Evolutionary conservation across 1,140 invertebrate genomes (phyloP), one percentile per base, ranked within the genome.

Genomic region (Magallana angulata): DNA sequence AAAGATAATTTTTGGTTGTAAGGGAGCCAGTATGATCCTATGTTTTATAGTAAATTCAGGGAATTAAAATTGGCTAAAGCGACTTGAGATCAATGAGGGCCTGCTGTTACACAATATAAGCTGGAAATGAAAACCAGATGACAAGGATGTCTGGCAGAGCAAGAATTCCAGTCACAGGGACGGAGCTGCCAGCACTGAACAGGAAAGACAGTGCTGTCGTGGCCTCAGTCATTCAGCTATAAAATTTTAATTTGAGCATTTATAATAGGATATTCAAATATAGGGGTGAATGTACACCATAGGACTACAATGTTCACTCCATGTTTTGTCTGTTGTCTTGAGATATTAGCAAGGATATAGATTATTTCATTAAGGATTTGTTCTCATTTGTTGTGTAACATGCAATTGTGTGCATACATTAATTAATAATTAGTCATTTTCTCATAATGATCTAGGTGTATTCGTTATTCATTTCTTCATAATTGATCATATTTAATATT

Each of bases 81-180:
- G 24, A 76, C 68, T 76, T 76, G 9, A 76, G 68, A 76, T 76
- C 68, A 76, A 76, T 76, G 68, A 76, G 36, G 68, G 68, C 68
- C 24, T 24, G 30, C 24, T 30, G 68, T 76, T 76, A 76, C 68
- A 76, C 68, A 76, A 76, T 24, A 30, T 30, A 4, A 12, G 68
- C 68, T 30, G 36, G 68, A 76, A 76, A 76, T 76, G 68, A 76
- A 30, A 76, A 76, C 18, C 68, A 76, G 18, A 76, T 76, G 68
- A 76, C 68, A 76, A 0, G 11, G 18, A 76, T 76, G 24, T 30
- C 68, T 76, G 36, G 68, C 68, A 71, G 11, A 18, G 64, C 18
- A 76, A 76, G 36, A 76, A 36, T 76, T 76, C 68, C 24, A 76
- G 68, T 76, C 68, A 76, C 30, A 76, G 1, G 24, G 68, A 76